A percentile compares a stretch with the other conserved stretches of the same genome.
These are phyloP conservation scores for Coranthus polyacanthus DNA, from an alignment of 2,797 vertebrate species.

Conservation along the genomic window DNA sequence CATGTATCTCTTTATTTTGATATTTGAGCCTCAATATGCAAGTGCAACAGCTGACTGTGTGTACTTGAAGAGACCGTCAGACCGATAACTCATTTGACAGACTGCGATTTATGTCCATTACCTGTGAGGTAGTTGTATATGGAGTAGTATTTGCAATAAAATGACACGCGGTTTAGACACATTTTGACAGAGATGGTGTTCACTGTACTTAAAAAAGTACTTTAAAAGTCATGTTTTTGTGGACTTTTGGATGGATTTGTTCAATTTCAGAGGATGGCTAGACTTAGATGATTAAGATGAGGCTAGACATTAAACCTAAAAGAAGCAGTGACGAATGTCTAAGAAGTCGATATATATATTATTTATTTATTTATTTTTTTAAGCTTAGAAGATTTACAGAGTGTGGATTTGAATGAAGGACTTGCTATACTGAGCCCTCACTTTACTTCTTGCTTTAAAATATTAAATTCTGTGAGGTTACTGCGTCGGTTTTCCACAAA, in stretches of 20 bases:
- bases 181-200: too few species aligned
- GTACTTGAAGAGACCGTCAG: not conserved
- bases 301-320: constrained; percentile 4
- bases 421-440: constrained; percentile 4
- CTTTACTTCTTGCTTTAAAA: constrained; percentile 24
- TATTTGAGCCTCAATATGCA: constrained; percentile 2
- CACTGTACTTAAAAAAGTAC: not conserved
- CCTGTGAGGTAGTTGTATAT: not conserved
- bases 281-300: constrained; percentile 6
- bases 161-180: not conserved
- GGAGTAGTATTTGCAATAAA: too few species aligned
- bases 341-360: not conserved
- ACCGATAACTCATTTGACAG: not conserved
- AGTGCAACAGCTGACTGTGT: not conserved
- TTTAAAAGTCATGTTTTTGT: not conserved
- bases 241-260: constrained; percentile 2
- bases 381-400: constrained; percentile 8
- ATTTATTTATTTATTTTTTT: not conserved
- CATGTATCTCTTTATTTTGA: constrained; percentile 7
- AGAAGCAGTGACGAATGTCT: not conserved
- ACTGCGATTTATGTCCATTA: not conserved
- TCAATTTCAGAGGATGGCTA: constrained; percentile 11
- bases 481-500: constrained; percentile 35
- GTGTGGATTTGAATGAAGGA: constrained; percentile 25
- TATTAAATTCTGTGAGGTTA: constrained; percentile 17